phyloP scores from a whole-genome alignment of 2,113 vertebrate species.

The Caretta caretta region DNA sequence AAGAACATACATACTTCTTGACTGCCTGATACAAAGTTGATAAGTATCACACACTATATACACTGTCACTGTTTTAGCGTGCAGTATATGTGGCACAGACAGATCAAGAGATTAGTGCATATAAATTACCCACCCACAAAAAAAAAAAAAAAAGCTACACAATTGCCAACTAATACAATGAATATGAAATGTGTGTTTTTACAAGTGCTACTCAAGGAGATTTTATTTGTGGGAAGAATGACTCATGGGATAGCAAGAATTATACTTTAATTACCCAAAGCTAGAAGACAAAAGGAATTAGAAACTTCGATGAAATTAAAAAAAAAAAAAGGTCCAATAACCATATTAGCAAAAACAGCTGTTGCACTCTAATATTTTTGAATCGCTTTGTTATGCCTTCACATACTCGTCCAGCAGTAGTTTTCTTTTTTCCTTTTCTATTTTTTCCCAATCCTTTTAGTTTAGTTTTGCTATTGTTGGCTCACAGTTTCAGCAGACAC shows the following conservation, averaged over 20 bases:
- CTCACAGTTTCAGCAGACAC: not conserved
- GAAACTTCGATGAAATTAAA: slow-evolving; percentile 25
- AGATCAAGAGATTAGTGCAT: not conserved
- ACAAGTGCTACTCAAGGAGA: slow-evolving; percentile 60
- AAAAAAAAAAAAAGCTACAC: slow-evolving; percentile 2
- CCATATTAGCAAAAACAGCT: slow-evolving; percentile 64
- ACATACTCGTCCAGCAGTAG: slow-evolving; percentile 25
- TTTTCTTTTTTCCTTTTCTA: not conserved
- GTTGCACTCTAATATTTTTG: slow-evolving; percentile 47
- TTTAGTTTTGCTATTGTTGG: slow-evolving; percentile 61
- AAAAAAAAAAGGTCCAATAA: slow-evolving; percentile 5
- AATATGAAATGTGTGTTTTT: slow-evolving; percentile 57
- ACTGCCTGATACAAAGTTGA: not conserved
- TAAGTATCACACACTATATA: not conserved
- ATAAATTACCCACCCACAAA: slow-evolving; percentile 37
- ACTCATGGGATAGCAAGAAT: slow-evolving; percentile 62
- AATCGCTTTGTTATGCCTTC: slow-evolving; percentile 50
- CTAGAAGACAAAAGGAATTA: slow-evolving; percentile 70
- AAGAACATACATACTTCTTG: not conserved
- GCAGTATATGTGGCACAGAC: slow-evolving; percentile 20
- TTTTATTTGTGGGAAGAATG: slow-evolving; percentile 64
- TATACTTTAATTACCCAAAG: slow-evolving; percentile 34
- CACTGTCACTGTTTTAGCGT: not conserved
- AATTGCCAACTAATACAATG: slow-evolving; percentile 46
- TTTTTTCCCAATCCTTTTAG: not conserved